Conservation (phyloP, 2,113 vertebrate species). For the Sitta europaea region DNA sequence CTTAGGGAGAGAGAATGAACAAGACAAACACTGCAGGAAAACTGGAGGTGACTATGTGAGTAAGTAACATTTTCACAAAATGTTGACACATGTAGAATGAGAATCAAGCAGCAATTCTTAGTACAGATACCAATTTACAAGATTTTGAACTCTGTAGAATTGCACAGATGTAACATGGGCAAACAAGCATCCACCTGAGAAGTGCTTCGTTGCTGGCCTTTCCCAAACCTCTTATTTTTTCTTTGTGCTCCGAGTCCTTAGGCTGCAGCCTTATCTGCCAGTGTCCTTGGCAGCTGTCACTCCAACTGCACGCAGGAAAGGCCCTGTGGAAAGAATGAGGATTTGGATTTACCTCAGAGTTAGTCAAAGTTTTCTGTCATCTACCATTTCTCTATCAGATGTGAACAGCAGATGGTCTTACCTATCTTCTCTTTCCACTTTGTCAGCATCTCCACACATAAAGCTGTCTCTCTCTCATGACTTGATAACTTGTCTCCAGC, state of each 20-base stretch:
- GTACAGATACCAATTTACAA: not conserved
- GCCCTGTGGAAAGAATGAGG: not conserved
- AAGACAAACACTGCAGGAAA: not conserved
- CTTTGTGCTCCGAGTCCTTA: not conserved
- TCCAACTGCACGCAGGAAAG: accelerated
- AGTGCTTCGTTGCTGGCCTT: not conserved
- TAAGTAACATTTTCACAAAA: not conserved
- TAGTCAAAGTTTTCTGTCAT: not conserved
- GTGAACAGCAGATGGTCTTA: not conserved
- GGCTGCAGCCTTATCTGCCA: not conserved
- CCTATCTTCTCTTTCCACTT: not conserved
- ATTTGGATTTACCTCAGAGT: not conserved
- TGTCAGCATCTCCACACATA: not conserved
- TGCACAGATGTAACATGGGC: not conserved
- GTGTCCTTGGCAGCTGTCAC: not conserved
- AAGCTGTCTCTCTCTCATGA: not conserved
- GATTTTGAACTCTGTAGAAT: not conserved
- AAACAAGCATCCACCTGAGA: not conserved
- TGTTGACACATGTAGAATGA: not conserved
- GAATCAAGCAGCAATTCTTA: not conserved
- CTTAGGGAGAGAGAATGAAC: not conserved
- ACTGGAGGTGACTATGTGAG: not conserved
- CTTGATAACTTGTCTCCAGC: not conserved
- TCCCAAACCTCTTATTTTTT: not conserved
- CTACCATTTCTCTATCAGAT: not conserved